Conservation (phyloP, 2,888 invertebrate species). For the Camponotus fellah region DNA sequence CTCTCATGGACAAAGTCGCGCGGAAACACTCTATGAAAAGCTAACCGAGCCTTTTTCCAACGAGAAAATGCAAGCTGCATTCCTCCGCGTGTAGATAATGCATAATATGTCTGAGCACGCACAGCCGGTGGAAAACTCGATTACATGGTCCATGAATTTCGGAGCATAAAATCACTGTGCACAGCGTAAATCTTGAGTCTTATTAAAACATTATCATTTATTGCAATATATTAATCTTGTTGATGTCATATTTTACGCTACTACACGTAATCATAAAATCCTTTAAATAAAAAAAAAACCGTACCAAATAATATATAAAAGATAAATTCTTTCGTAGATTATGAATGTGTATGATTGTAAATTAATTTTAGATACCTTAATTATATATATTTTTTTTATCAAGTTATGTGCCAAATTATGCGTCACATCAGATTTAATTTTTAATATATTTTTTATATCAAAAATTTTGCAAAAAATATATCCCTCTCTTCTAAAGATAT, state of each 20-base stretch:
- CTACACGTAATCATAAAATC: background rate
- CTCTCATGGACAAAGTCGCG: background rate
- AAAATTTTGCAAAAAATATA: background rate
- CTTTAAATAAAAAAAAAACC: background rate
- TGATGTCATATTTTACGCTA: background rate
- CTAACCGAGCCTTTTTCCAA: constrained; percentile 66
- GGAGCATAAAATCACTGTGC: constrained; percentile 5
- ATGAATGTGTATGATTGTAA: background rate
- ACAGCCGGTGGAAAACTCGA: constrained; percentile 8
- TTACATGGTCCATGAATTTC: constrained; percentile 42
- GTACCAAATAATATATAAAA: background rate
- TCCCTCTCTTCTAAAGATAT: background rate
- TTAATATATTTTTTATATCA: background rate
- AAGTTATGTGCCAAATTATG: no score
- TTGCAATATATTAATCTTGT: background rate
- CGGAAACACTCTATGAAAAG: constrained; percentile 68
- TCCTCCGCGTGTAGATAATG: constrained; percentile 57
- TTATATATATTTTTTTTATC: no score
- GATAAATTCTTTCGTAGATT: background rate
- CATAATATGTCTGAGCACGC: constrained; percentile 35
- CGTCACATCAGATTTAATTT: background rate
- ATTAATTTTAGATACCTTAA: background rate
- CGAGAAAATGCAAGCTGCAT: constrained; percentile 61
- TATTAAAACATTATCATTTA: constrained; percentile 9
- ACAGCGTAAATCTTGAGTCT: background rate